Percentiles rank a stretch among this genome's conserved stretches.
phyloP scores from a whole-genome alignment of 2,888 invertebrate species.

The Mongoloraphidia duomilia region DNA sequence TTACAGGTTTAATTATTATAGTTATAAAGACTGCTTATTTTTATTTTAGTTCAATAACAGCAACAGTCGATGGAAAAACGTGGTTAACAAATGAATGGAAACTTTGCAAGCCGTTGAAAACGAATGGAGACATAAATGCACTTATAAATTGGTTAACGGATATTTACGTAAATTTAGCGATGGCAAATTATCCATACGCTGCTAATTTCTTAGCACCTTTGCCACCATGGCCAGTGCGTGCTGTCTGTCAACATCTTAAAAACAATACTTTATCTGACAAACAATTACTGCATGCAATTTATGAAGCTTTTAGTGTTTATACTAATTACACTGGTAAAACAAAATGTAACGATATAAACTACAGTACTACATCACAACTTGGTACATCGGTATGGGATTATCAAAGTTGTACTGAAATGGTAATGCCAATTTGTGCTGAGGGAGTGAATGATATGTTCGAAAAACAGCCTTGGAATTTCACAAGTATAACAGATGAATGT shows the following conservation, averaged over 20 bases:
- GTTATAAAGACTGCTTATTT: neutral
- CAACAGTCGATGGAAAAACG: slow-evolving; percentile 47
- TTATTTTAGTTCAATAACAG: slow-evolving; percentile 32
- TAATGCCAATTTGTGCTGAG: slow-evolving; percentile 83
- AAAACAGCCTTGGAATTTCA: slow-evolving; percentile 55
- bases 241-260: slow-evolving; percentile 40
- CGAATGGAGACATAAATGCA: slow-evolving; percentile 33
- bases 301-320: slow-evolving; percentile 56
- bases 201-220: slow-evolving; percentile 68
- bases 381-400: slow-evolving; percentile 66
- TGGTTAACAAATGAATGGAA: slow-evolving; percentile 60
- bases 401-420: slow-evolving; percentile 89
- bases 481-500: slow-evolving; percentile 51
- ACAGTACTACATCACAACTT: slow-evolving; percentile 40
- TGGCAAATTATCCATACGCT: slow-evolving; percentile 91
- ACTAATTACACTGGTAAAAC: slow-evolving; percentile 65
- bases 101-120: slow-evolving; percentile 56
- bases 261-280: slow-evolving; percentile 30
- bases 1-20: neutral
- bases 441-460: slow-evolving; percentile 76
- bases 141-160: slow-evolving; percentile 58
- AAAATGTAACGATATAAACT: slow-evolving; percentile 50
- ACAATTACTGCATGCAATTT: slow-evolving; percentile 43
- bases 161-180: slow-evolving; percentile 69
- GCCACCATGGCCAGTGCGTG: slow-evolving; percentile 71